A percentile compares a stretch with the other conserved stretches of the same genome.
Conservation (phyloP, 2,113 vertebrate genomes). For the Chelonoidis abingdonii region DNA sequence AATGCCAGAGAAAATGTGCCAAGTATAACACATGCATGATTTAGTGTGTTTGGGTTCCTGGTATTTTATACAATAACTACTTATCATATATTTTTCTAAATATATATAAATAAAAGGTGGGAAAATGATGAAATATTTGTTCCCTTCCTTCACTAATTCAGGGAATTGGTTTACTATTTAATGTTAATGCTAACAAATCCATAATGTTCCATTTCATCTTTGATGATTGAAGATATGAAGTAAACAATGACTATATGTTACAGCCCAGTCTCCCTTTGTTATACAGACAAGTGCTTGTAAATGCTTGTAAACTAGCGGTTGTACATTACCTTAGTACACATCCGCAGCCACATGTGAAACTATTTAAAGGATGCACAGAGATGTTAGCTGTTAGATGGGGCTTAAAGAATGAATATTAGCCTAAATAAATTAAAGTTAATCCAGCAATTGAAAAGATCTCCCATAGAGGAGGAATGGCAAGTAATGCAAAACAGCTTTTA, state of each 20-base stretch:
- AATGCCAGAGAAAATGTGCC: background rate
- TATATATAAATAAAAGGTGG: background rate
- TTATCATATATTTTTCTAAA: background rate
- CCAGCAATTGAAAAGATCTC: background rate
- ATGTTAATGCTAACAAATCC: background rate
- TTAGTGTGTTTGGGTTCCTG: background rate
- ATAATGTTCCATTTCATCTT: background rate
- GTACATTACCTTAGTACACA: background rate
- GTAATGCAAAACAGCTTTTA: background rate
- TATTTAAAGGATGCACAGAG: background rate
- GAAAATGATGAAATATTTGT: background rate
- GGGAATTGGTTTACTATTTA: background rate
- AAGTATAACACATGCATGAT: background rate
- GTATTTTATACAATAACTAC: background rate
- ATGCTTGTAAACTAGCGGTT: background rate
- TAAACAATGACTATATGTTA: background rate
- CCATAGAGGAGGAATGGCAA: background rate
- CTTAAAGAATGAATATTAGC: background rate
- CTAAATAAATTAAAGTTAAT: background rate
- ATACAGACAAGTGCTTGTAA: background rate
- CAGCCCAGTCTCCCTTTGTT: background rate
- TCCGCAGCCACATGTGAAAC: background rate
- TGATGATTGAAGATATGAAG: background rate
- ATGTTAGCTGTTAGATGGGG: background rate
- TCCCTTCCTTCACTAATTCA: background rate